Evolutionary conservation across 2,797 vertebrate genomes (phyloP), one percentile per base, ranked within the genome.

Genomic region (Semaprochilodus insignis): DNA sequence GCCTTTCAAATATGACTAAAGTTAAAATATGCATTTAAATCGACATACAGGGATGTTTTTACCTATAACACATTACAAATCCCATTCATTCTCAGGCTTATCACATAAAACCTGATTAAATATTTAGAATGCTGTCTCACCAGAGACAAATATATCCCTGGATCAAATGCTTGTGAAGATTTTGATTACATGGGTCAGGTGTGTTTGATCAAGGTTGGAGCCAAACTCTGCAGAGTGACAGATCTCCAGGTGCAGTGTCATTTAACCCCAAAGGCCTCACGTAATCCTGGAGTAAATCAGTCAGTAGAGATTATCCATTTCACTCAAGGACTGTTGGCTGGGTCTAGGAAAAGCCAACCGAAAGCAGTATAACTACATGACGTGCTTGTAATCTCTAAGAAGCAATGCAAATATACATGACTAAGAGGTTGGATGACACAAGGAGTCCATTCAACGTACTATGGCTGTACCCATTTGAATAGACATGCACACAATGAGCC

Each of bases 361-460:
- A 72, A 62, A 27, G 48, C 36, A 62, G 36, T 62, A 17, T 80
- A 69, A 60, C 40, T 52, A 72, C 67, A 48, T 52, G 5, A 14
- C 23, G 44, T 80, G 69, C 25, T 19, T 25, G n/a, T 34, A 36
- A 81, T 51, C 36, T 51, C 48, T n/a, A 44, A 60, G 62, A 51
- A 60, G 25, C 52, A 70, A 60, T 31, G 16, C 25, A 81, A 74
- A 59, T 52, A 62, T 40, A 57, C 74, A 77, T 69, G 72, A 67
- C 52, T 81, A 48, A 69, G 71, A 51, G 51, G 14, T 16, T 16
- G 19, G 51, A 74, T 74, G 34, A 40, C 81, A 80, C 5, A 54
- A 72, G 57, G 69, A 66, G 44, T 70, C 69, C 70, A 17, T 72
- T 82, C 54, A n/a, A 21, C 78, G 67, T 76, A 69, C 78, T 74